Evolutionary conservation across 2,113 vertebrate genomes (phyloP).

Genomic region (Electrona antarctica): DNA sequence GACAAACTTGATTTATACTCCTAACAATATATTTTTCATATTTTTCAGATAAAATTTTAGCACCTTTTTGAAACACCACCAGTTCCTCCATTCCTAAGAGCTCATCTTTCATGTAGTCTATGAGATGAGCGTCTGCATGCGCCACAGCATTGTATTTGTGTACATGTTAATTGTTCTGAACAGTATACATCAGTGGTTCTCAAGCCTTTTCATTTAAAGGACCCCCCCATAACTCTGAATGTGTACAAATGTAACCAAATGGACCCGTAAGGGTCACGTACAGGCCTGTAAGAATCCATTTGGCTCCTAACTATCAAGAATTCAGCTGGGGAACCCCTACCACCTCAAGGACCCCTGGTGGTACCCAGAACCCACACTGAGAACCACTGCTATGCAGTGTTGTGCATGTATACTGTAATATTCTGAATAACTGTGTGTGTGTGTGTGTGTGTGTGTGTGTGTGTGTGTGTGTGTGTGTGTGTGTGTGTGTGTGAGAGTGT

Average conservation of each 20-base stretch:
- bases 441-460: constrained; percentile 51
- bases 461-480: constrained; percentile 25
- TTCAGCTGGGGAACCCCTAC: no score
- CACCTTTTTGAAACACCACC: constrained; percentile 92
- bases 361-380: no score
- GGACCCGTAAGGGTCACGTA: no score
- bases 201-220: no score
- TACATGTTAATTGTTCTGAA: constrained; percentile 46
- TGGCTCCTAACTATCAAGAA: no score
- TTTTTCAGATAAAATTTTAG: constrained; percentile 99
- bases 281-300: not conserved
- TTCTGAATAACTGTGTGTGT: constrained; percentile 28
- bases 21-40: constrained; percentile 92
- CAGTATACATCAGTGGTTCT: no score
- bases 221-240: no score
- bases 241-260: no score
- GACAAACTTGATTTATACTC: constrained; percentile 91
- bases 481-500: constrained; percentile 50
- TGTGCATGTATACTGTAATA: constrained; percentile 71
- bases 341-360: no score
- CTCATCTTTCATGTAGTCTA: constrained; percentile 78
- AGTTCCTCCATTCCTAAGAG: constrained; percentile 82
- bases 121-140: constrained; percentile 80
- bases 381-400: constrained; percentile 6
- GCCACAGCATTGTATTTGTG: constrained; percentile 75